Evolutionary conservation across 2,888 invertebrate genomes (phyloP).

Genomic region (Leucoma salicis): DNA sequence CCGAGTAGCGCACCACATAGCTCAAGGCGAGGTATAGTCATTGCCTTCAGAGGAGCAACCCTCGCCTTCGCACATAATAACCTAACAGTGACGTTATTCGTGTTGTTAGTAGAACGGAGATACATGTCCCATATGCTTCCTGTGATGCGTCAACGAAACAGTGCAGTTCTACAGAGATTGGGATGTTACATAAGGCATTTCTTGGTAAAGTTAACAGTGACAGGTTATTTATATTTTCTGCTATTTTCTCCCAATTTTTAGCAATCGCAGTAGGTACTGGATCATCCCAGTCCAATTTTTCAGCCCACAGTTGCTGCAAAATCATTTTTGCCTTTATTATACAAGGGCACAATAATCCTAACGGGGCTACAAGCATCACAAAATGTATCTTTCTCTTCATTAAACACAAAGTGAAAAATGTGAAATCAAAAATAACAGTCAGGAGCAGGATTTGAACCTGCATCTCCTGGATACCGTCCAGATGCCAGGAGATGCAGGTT

Average conservation of each 20-base stretch:
- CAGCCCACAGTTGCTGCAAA: constrained; percentile 3
- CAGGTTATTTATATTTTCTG: not conserved
- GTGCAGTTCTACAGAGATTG: not conserved
- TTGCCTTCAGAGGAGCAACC: constrained; percentile 23
- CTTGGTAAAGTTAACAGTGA: not conserved
- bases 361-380: not conserved
- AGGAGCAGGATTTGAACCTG: too few species aligned
- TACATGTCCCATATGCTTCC: not conserved
- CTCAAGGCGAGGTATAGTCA: constrained; percentile 25
- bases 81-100: constrained; percentile 4
- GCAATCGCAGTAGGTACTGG: not conserved
- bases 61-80: constrained; percentile 22
- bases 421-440: too few species aligned
- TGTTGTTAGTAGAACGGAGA: not conserved
- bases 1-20: constrained; percentile 6
- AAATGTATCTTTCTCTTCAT: too few species aligned
- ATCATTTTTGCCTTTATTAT: constrained; percentile 5
- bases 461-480: too few species aligned
- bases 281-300: constrained; percentile 5
- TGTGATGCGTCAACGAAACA: not conserved
- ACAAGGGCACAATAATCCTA: constrained; percentile 4
- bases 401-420: too few species aligned
- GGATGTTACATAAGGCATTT: not conserved
- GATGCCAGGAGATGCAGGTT: too few species aligned
- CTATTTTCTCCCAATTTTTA: not conserved